A percentile compares a stretch with the other conserved stretches of the same genome.
Evolutionary conservation across 2,888 invertebrate genomes (phyloP).

Genomic region (Ichneumon xanthorius): DNA sequence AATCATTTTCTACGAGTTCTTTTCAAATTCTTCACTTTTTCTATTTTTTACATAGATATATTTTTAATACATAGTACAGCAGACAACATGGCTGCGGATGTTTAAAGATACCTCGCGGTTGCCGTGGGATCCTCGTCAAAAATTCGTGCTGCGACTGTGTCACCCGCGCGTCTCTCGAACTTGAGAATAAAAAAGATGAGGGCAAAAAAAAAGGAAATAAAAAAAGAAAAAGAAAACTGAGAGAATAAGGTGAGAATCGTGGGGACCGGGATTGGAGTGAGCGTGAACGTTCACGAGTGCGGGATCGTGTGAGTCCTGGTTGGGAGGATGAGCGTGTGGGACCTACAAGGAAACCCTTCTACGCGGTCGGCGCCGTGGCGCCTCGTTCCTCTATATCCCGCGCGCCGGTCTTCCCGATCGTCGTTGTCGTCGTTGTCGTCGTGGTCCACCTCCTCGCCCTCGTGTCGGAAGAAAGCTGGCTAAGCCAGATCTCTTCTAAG

Average conservation of each 20-base stretch:
- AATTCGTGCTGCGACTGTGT: conserved; percentile 45
- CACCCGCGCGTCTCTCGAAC: conserved; percentile 47
- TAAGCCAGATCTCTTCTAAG: conserved; percentile 48
- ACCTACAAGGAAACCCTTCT: conserved; percentile 85
- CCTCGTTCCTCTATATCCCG: conserved; percentile 77
- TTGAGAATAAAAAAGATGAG: conserved; percentile 52
- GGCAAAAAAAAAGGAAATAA: conserved; percentile 22
- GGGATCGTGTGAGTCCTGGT: conserved; percentile 55
- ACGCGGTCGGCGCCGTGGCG: conserved; percentile 85
- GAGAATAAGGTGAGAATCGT: conserved; percentile 61
- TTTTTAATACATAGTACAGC: background rate
- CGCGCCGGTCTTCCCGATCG: conserved; percentile 30
- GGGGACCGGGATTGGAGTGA: conserved; percentile 57
- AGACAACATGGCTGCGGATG: background rate
- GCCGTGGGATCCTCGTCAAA: conserved; percentile 46
- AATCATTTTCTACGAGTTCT: too few species aligned
- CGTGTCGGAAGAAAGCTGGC: conserved; percentile 56
- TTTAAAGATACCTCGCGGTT: background rate
- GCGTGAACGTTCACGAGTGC: conserved; percentile 56
- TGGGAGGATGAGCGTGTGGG: conserved; percentile 71
- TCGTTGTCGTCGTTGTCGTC: conserved; percentile 47
- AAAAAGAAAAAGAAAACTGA: conserved; percentile 29
- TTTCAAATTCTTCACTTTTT: too few species aligned
- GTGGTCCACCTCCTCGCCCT: conserved; percentile 25
- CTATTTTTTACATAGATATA: too few species aligned